Conservation (phyloP, 2,888 invertebrate genomes). For the Terebella lapidaria region DNA sequence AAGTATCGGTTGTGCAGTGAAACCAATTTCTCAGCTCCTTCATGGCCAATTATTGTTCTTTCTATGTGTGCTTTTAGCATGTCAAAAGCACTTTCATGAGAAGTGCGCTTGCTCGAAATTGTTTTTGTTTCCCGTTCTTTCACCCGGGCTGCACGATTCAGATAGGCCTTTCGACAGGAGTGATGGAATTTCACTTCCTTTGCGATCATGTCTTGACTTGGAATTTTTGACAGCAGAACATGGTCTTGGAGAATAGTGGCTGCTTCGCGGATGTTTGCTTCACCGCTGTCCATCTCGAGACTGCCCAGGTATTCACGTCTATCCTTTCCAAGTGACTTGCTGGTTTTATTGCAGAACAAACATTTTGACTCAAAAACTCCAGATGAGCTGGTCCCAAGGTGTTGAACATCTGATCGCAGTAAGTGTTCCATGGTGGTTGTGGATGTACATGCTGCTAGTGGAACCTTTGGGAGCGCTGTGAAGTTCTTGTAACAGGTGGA, state of each 20-base stretch:
- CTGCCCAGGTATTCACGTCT: not conserved
- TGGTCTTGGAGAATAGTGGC: not conserved
- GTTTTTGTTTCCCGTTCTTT: not conserved
- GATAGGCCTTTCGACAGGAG: slow-evolving; percentile 1
- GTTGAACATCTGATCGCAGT: not conserved
- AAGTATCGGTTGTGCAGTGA: not conserved
- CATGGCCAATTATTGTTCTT: not conserved
- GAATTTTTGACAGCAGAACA: not conserved
- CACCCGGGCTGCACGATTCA: not conserved
- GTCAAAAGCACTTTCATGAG: not conserved
- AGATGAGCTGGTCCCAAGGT: not conserved
- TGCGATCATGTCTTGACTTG: not conserved
- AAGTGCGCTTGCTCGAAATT: not conserved
- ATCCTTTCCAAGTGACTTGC: not conserved
- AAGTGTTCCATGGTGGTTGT: not conserved
- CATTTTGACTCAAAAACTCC: not conserved
- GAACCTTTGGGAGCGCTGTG: not conserved
- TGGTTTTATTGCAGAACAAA: not conserved
- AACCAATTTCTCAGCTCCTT: not conserved
- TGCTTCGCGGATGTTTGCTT: not conserved
- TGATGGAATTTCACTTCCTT: slow-evolving; percentile 4
- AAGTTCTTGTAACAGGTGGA: not conserved
- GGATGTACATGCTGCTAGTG: not conserved
- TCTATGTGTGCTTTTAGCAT: not conserved
- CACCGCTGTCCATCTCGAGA: not conserved